A percentile compares a stretch with the other conserved stretches of the same genome.
These are phyloP conservation scores for Pterocles burchelli DNA, from an alignment of 2,113 vertebrate genomes.

Conservation along the genomic window DNA sequence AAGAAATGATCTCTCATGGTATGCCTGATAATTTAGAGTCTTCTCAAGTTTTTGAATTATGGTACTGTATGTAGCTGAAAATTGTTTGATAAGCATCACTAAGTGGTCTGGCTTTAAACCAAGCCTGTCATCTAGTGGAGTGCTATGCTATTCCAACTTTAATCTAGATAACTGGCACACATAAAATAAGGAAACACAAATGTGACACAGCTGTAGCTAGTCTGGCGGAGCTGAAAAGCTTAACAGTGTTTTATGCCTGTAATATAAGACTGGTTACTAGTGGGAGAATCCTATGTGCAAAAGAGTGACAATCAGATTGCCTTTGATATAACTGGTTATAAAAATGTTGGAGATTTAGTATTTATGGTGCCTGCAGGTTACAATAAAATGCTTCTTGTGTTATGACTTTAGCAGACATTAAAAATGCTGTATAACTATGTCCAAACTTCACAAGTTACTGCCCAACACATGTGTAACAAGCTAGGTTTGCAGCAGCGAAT, in stretches of 20 bases:
- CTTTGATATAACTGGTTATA: constrained; percentile 72
- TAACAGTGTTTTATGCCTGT: constrained; percentile 73
- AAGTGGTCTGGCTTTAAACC: constrained; percentile 74
- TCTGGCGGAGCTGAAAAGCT: constrained; percentile 68
- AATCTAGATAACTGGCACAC: constrained; percentile 69
- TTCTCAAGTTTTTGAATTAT: constrained; percentile 64
- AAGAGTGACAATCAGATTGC: constrained; percentile 61
- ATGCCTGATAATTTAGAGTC: constrained; percentile 43
- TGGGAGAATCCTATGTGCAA: constrained; percentile 51
- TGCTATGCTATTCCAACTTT: constrained; percentile 72
- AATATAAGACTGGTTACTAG: constrained; percentile 68
- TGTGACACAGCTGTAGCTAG: constrained; percentile 72
- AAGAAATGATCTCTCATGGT: not conserved
- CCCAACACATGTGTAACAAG: not conserved
- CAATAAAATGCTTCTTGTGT: constrained; percentile 58
- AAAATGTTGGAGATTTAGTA: constrained; percentile 67
- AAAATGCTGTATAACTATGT: constrained; percentile 13
- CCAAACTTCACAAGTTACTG: constrained; percentile 33
- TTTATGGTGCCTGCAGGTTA: constrained; percentile 67
- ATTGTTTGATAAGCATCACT: constrained; percentile 66
- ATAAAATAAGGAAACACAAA: constrained; percentile 74
- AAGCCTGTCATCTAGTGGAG: constrained; percentile 76
- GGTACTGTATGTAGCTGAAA: constrained; percentile 56
- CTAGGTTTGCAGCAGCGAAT: not conserved
- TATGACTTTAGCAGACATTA: constrained; percentile 56